Percentiles rank a stretch among this genome's conserved stretches.
These are phyloP conservation scores for Dinoponera quadriceps DNA, from an alignment of 1,140 invertebrate genomes.

Conservation along the genomic window DNA sequence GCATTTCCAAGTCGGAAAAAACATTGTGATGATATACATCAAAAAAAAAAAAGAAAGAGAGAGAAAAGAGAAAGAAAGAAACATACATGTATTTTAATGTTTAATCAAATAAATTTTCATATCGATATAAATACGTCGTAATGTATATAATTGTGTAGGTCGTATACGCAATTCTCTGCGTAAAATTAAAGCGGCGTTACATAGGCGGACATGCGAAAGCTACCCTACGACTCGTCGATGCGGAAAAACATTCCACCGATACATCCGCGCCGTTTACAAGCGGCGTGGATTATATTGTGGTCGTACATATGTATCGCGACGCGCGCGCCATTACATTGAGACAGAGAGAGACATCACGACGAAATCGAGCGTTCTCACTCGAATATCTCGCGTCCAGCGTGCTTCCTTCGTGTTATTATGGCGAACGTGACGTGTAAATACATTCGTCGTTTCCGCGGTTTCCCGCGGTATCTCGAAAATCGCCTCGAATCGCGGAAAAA, in stretches of 20 bases:
- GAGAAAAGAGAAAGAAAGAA: not conserved
- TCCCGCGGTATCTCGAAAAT: too few species aligned
- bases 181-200: constrained; percentile 18
- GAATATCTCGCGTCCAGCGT: too few species aligned
- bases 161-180: not conserved
- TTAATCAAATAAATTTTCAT: constrained; percentile 77
- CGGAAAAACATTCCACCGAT: not conserved
- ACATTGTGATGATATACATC: constrained; percentile 72
- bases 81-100: constrained; percentile 78
- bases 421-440: too few species aligned
- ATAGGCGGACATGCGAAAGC: not conserved
- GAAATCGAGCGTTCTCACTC: too few species aligned
- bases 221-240: constrained; percentile 1
- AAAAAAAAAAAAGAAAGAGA: constrained; percentile 36
- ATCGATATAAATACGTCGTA: constrained; percentile 50
- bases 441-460: too few species aligned
- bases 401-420: too few species aligned
- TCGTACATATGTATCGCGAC: too few species aligned
- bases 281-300: too few species aligned
- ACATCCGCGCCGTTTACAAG: not conserved
- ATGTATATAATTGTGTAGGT: not conserved
- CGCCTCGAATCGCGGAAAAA: too few species aligned
- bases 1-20: constrained; percentile 73
- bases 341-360: too few species aligned
- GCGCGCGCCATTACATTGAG: too few species aligned